Conservation (phyloP, 2,113 vertebrate species). For the Eira barbara region DNA sequence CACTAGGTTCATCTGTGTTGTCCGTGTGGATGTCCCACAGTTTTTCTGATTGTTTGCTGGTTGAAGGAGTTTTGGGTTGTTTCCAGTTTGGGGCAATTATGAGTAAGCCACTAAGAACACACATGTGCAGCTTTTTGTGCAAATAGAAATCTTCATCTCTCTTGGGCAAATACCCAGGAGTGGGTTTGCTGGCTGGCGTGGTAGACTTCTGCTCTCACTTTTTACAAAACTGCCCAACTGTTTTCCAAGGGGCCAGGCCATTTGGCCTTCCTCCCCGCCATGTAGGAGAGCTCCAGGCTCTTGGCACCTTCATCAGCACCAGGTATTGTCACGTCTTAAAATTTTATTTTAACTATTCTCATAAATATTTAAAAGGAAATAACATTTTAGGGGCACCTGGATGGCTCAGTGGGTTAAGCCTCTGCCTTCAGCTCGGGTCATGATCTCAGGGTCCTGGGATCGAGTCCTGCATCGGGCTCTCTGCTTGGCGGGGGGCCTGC, state of each 20-base stretch:
- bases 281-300: neutral
- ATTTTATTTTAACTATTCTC: neutral
- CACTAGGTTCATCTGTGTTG: too few relatives aligned
- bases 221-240: neutral
- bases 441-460: too few relatives aligned
- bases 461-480: too few relatives aligned
- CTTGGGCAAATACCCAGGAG: neutral
- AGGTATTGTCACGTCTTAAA: neutral
- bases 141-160: neutral
- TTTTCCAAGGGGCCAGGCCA: neutral
- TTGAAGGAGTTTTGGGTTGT: neutral
- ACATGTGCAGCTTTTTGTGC: neutral
- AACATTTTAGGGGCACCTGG: neutral
- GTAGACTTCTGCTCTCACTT: neutral
- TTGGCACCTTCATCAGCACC: neutral
- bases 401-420: too few relatives aligned
- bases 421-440: too few relatives aligned
- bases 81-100: neutral
- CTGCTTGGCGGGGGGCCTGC: too few relatives aligned
- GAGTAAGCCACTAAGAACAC: neutral
- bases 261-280: neutral
- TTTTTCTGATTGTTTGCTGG: neutral
- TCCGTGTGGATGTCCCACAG: neutral
- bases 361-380: neutral
- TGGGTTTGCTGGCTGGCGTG: neutral